Evolutionary conservation across 2,113 vertebrate genomes (phyloP).

Genomic region (Hemibates koningsi): DNA sequence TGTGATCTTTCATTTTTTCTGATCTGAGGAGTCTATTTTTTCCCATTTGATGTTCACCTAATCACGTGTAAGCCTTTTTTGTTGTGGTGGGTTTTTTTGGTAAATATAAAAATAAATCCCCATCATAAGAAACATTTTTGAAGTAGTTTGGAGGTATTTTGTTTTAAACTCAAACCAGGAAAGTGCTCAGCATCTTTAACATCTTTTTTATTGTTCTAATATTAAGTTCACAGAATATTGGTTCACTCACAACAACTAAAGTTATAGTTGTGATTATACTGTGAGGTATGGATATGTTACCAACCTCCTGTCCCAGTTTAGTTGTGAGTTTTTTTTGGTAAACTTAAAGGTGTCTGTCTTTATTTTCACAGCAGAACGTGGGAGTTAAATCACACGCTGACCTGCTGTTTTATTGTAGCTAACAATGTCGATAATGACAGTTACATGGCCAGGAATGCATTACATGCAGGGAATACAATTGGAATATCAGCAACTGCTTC

Average conservation of each 20-base stretch:
- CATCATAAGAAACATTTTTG: not conserved
- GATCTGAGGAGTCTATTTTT: not conserved
- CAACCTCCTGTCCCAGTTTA: not conserved
- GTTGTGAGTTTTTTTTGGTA: not conserved
- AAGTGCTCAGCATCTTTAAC: not conserved
- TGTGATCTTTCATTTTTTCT: not conserved
- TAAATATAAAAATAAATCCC: not conserved
- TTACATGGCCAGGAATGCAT: constrained; percentile 30
- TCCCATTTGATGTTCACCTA: not conserved
- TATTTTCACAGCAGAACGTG: not conserved
- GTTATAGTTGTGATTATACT: not conserved
- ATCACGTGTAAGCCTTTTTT: not conserved
- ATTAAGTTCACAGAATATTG: not conserved
- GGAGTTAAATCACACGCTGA: not conserved
- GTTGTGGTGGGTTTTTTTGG: not conserved
- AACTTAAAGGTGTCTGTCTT: not conserved
- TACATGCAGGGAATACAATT: constrained; percentile 17
- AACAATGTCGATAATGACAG: constrained; percentile 29
- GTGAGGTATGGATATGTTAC: not conserved
- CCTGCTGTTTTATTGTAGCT: constrained; percentile 10
- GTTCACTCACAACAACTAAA: not conserved
- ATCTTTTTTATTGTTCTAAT: not conserved
- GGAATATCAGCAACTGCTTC: constrained; percentile 53
- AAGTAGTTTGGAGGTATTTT: not conserved
- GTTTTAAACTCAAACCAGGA: not conserved